Conservation (phyloP, 2,888 invertebrate genomes). For the Glaucopsyche alexis region DNA sequence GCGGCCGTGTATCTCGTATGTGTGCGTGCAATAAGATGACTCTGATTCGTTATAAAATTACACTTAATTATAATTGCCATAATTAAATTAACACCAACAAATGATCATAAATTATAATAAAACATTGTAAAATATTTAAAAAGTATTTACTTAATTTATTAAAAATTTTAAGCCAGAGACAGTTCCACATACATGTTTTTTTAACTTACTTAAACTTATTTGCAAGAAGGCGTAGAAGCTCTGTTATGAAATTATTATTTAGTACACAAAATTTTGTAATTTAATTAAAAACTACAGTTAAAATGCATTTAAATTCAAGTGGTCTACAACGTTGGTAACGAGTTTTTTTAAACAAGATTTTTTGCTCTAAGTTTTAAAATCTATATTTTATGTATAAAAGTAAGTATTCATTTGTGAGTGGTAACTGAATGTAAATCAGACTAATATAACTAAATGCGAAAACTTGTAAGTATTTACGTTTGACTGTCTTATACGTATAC, state of each 20-base stretch:
- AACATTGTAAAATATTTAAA: not conserved
- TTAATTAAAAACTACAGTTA: too few species aligned
- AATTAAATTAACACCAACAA: not conserved
- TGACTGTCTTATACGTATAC: too few species aligned
- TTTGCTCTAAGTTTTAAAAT: not conserved
- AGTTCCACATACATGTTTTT: not conserved
- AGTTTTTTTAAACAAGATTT: not conserved
- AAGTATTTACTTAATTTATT: not conserved
- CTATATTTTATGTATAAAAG: not conserved
- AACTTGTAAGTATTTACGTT: too few species aligned
- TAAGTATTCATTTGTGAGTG: not conserved
- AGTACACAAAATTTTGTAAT: too few species aligned
- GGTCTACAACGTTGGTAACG: too few species aligned
- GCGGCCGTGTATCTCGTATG: slow-evolving; percentile 41
- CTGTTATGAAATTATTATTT: not conserved
- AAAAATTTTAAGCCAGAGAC: not conserved
- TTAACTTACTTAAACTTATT: not conserved
- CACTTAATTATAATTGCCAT: not conserved
- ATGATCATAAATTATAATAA: not conserved
- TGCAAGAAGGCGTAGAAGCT: not conserved
- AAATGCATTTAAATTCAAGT: too few species aligned
- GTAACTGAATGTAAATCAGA: not conserved
- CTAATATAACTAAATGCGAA: not conserved
- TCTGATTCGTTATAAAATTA: slow-evolving; percentile 13
- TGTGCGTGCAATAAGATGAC: slow-evolving; percentile 47